Base-by-base conservation (phyloP, 2,113 vertebrate species). In the Zeus faber region DNA sequence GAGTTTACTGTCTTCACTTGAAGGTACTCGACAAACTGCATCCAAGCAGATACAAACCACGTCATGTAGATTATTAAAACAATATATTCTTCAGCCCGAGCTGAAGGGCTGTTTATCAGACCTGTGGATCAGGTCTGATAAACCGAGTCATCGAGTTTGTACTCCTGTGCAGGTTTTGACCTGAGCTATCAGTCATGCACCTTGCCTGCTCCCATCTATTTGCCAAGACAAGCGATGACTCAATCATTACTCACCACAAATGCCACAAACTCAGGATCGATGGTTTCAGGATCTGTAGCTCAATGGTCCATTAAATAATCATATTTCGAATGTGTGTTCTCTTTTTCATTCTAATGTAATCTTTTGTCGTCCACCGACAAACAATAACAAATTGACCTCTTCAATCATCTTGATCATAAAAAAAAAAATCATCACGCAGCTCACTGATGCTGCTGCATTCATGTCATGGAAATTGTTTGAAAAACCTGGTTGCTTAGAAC, bases 231-330 rank as follows among this genome's bases (percentile, higher is more conserved):
- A 22, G 54, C 37, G 27, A 49, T 37, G 33, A 37, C 13, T 18
- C 23, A 46, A 11, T 4, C 1, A n/a, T 63, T 44, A 56, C 16
- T 43, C 25, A 60, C 49, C 14, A 40, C 37, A n/a, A 3, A 6
- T n/a, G 13, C 14, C 37, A 9, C 3, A 7, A 13, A 40, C 37
- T n/a, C 27, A 37, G n/a, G n/a, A n/a, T n/a, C n/a, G n/a, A 18
- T 44, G 1, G 27, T 54, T 54, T 60, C 50, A 44, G 25, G 45
- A 61, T 27, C 9, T 27, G 5, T n/a, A 4, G 14, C 11, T 9
- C 11, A 27, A 2, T 4, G 26, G 5, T 40, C 6, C 5, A 5
- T n/a, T 40, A 40, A n/a, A n/a, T 18, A 22, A 14, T 9, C 3
- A 48, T 44, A 5, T 14, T 39, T n/a, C n/a, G 18, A 43, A 4